phyloP scores from a whole-genome alignment of 30 jellyfish, hydroid and myxozoan species.

The Sanderia malayensis region DNA sequence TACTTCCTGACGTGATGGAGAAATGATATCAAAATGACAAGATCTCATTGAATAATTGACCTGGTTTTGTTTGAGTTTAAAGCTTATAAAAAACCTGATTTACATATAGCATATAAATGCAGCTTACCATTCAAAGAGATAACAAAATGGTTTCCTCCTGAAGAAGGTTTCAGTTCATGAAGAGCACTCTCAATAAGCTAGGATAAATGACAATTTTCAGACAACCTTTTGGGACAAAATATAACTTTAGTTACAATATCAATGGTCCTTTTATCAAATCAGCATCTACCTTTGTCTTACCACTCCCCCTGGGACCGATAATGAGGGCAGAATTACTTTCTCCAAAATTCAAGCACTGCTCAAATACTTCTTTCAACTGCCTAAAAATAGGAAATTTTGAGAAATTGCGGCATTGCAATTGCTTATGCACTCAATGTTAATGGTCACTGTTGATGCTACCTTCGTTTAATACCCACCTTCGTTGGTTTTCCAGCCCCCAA shows the following conservation, averaged over 20 bases:
- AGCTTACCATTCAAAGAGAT: conserved; percentile 81
- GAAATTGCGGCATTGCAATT: too few species aligned
- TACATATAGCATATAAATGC: too few species aligned
- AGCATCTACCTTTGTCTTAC: conserved; percentile 81
- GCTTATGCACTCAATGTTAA: not conserved
- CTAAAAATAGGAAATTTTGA: conserved; percentile 48
- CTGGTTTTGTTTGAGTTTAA: too few species aligned
- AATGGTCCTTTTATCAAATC: too few species aligned
- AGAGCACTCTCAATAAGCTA: conserved; percentile 82
- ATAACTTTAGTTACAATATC: too few species aligned
- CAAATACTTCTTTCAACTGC: conserved; percentile 71
- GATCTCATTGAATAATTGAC: too few species aligned
- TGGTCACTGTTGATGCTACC: not conserved
- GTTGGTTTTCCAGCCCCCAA: conserved; percentile 50
- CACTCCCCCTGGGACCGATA: conserved; percentile 98
- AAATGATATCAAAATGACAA: too few species aligned
- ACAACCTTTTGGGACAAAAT: not conserved
- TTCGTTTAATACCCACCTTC: conserved; percentile 6
- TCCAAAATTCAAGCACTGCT: conserved; percentile 88
- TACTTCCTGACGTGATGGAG: conserved; percentile 69
- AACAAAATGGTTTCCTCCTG: conserved; percentile 58
- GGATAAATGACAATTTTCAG: not conserved
- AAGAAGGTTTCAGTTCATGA: conserved; percentile 42
- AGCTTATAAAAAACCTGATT: too few species aligned
- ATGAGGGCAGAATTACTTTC: conserved; percentile 94